Evolutionary conservation across 2,113 vertebrate species (phyloP).

Genomic region (Triplophysa rosa): DNA sequence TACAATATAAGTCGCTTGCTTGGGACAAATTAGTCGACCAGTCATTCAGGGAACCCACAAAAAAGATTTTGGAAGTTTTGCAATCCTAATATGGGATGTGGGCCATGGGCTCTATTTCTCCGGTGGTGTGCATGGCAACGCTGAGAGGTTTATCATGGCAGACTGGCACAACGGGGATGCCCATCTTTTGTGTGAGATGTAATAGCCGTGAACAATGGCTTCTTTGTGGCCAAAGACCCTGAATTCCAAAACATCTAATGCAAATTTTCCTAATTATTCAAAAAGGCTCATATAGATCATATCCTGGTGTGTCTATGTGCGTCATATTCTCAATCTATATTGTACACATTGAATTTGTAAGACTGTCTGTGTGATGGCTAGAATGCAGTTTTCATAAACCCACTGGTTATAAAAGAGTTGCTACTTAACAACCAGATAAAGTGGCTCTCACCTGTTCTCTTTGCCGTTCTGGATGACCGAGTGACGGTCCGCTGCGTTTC

Average conservation of each 20-base stretch:
- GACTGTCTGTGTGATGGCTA: not conserved
- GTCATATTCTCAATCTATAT: not conserved
- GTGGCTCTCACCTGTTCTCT: conserved; percentile 69
- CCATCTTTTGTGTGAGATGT: conserved; percentile 1
- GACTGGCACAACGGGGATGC: not conserved
- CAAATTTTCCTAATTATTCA: not conserved
- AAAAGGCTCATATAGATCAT: not conserved
- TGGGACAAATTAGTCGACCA: not conserved
- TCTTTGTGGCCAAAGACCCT: not conserved
- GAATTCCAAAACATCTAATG: not conserved
- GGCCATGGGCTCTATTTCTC: not conserved
- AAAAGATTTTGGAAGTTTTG: not conserved
- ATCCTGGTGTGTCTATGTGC: not conserved
- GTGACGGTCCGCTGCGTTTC: conserved; percentile 76
- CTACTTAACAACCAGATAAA: not conserved
- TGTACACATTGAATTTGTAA: not conserved
- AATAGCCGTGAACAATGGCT: not conserved
- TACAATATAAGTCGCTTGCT: too few species aligned
- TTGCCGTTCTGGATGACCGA: conserved; percentile 86
- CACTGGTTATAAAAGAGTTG: not conserved
- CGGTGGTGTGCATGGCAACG: not conserved
- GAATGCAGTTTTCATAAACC: too few species aligned
- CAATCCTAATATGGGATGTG: not conserved
- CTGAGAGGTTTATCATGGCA: not conserved
- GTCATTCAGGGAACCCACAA: not conserved